Percentiles rank a stretch among this genome's conserved stretches.
Conservation (phyloP, 2,888 invertebrate genomes). For the Apomyelois bistriatella region DNA sequence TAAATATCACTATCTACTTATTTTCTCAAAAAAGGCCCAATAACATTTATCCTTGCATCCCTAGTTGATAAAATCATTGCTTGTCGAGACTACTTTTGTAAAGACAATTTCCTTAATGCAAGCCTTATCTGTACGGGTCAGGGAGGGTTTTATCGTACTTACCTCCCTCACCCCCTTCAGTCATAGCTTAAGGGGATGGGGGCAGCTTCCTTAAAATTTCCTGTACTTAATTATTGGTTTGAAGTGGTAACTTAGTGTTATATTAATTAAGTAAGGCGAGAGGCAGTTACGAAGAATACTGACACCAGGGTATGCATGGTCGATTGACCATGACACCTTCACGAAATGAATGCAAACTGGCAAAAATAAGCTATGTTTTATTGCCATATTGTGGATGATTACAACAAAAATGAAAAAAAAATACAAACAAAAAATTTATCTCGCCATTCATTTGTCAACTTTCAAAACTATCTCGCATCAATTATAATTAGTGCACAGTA, state of each 20-base stretch:
- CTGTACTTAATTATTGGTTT: constrained; percentile 1
- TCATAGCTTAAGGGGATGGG: neutral
- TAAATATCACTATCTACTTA: too few species aligned
- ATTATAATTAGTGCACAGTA: neutral
- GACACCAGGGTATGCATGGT: too few species aligned
- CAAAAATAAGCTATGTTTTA: too few species aligned
- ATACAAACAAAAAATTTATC: neutral
- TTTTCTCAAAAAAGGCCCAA: too few species aligned
- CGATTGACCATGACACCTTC: too few species aligned
- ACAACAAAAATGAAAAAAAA: neutral
- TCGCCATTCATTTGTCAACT: neutral
- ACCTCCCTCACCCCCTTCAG: neutral
- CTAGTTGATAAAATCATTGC: too few species aligned
- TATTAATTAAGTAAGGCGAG: too few species aligned
- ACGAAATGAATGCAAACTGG: neutral
- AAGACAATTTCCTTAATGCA: constrained; percentile 9
- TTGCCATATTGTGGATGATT: too few species aligned
- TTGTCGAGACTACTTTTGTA: neutral
- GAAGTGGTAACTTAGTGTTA: neutral
- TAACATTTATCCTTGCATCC: too few species aligned
- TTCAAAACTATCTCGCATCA: neutral
- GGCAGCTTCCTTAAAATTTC: neutral
- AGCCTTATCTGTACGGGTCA: neutral
- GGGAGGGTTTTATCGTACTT: neutral
- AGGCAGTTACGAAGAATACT: too few species aligned